Base-by-base conservation (phyloP, 2,888 invertebrate species). In the Clistopyga incitator region DNA sequence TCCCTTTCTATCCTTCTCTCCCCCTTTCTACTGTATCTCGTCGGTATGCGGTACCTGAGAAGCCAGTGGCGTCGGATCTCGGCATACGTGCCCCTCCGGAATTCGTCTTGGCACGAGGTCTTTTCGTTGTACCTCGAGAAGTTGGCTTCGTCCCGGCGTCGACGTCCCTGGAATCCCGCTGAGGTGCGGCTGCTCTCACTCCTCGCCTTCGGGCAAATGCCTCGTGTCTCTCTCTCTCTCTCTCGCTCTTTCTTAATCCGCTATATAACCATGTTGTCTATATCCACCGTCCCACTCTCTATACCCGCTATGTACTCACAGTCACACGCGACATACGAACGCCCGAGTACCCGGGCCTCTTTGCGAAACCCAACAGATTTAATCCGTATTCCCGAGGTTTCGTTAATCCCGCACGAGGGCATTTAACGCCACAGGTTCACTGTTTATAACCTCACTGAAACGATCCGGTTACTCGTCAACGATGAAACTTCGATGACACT, bases 151-250 rank as follows among this genome's bases (percentile, higher is more conserved):
- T 38, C 38, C 38, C 38, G 38, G 87, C 85, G 86, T 88, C 87
- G 90, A 87, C 89, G 86, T 86, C 85, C 86, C 81, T 88, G 91
- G 90, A 90, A 90, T 90, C 87, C 87, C 72, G 34, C 72, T 87
- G 89, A 91, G 91, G 91, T 90, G 91, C 90, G 90, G 84, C 80
- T 88, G 84, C 80, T 88, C 85, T 85, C 87, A 82, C 86, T 84
- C 85, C 85, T 82, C 68, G 83, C 85, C 76, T 78, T 61, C 78
- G 68, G 81, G 42, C 74, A 71, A 68, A 54, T 84, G 78, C 79
- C 77, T 71, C 72, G 52, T 52, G 81, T 84, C 80, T 54, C 75
- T 78, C 82, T n/a, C n/a, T 82, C 47, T 67, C 67, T 82, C 71
- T 77, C 47, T 78, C 61, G 64, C 76, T 83, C 84, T 45, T 10